A percentile compares a stretch with the other conserved stretches of the same genome.
These are phyloP conservation scores for Variabilichromis moorii DNA, from an alignment of 2,113 vertebrate genomes.

Conservation along the genomic window DNA sequence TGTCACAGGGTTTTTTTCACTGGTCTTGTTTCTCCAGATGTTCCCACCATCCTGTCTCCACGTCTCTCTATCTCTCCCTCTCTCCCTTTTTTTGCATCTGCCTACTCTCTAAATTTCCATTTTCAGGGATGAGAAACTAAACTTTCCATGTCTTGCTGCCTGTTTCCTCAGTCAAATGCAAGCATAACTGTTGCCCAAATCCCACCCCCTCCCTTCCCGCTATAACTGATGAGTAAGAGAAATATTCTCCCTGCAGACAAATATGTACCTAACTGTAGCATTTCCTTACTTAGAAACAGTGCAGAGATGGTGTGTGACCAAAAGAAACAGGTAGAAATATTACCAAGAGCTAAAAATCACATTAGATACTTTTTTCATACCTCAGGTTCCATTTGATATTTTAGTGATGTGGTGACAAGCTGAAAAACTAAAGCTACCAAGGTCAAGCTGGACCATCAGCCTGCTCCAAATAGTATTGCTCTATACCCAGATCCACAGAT, in stretches of 20 bases:
- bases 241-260: neutral
- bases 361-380: neutral
- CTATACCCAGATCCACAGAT: neutral
- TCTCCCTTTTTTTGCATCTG: neutral
- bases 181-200: neutral
- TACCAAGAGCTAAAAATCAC: neutral
- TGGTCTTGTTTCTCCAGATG: constrained; percentile 43
- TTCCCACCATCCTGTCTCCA: constrained; percentile 47
- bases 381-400: neutral
- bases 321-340: neutral
- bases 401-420: neutral
- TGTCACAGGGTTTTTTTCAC: constrained; percentile 34
- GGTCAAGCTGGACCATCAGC: neutral
- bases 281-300: neutral
- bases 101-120: constrained; percentile 37
- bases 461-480: neutral
- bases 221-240: neutral
- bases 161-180: constrained; percentile 13
- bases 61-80: neutral
- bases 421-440: neutral
- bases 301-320: neutral
- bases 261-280: neutral
- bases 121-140: constrained; percentile 37
- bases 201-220: neutral
- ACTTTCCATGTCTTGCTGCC: constrained; percentile 40